Evolutionary conservation across 2,888 invertebrate genomes (phyloP).

Genomic region (Phengaris alcon): DNA sequence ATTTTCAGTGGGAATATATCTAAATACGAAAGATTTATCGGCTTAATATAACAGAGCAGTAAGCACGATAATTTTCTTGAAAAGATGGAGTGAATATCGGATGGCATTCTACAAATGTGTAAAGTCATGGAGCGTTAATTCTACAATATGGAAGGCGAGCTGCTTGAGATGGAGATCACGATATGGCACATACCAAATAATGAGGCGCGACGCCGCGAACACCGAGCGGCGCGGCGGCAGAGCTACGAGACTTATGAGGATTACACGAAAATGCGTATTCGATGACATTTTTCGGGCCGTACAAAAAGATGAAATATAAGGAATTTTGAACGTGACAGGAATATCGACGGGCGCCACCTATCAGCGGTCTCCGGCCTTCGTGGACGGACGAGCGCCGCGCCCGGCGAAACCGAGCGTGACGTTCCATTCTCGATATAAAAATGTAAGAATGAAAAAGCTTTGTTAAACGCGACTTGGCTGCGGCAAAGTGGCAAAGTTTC

Average conservation of each 20-base stretch:
- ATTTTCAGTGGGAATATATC: no score
- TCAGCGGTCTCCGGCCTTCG: conserved; percentile 73
- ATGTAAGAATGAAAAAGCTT: conserved; percentile 78
- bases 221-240: conserved; percentile 56
- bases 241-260: conserved; percentile 77
- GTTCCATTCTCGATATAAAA: conserved; percentile 77
- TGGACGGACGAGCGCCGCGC: conserved; percentile 63
- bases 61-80: neutral
- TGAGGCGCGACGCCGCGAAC: conserved; percentile 51
- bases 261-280: conserved; percentile 79
- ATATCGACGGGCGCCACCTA: conserved; percentile 71
- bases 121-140: conserved; percentile 43
- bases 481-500: conserved; percentile 77
- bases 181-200: conserved; percentile 63
- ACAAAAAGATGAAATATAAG: conserved; percentile 79
- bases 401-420: conserved; percentile 73
- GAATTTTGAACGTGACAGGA: conserved; percentile 76
- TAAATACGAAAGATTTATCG: no score
- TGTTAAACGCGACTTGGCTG: conserved; percentile 76
- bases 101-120: conserved; percentile 10
- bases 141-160: conserved; percentile 40
- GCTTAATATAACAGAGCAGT: neutral
- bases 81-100: conserved; percentile 9
- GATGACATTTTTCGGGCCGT: conserved; percentile 78
- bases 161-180: conserved; percentile 63